Conservation (phyloP, 2,888 invertebrate species). For the Stratiomys singularior region DNA sequence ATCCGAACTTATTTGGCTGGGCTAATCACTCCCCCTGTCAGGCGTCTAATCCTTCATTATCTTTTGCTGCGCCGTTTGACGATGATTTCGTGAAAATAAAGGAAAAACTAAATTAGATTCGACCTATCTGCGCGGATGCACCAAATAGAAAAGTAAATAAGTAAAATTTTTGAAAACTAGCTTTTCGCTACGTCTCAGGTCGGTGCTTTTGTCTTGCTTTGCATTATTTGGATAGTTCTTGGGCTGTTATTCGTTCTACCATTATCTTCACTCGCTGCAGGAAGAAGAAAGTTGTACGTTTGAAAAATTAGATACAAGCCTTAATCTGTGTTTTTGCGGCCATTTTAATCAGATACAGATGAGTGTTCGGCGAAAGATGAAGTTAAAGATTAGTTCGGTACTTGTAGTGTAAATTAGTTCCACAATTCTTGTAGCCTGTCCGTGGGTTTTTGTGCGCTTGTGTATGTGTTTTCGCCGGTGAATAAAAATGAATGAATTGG, state of each 20-base stretch:
- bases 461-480: too few species aligned
- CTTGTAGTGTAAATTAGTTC: constrained; percentile 39
- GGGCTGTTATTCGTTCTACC: too few species aligned
- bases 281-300: not conserved
- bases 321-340: constrained; percentile 22
- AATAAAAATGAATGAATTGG: constrained; percentile 1
- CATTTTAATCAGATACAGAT: constrained; percentile 26
- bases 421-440: constrained; percentile 8
- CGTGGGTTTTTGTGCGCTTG: not conserved
- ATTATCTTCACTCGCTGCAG: too few species aligned
- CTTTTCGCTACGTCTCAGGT: not conserved
- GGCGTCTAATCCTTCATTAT: too few species aligned
- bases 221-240: too few species aligned
- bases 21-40: too few species aligned
- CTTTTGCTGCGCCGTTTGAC: too few species aligned
- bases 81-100: too few species aligned
- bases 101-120: too few species aligned
- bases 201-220: too few species aligned
- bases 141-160: not conserved
- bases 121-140: not conserved
- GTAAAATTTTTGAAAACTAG: not conserved
- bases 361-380: not conserved
- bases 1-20: too few species aligned
- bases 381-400: constrained; percentile 18
- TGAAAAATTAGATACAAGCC: constrained; percentile 33